Conservation (phyloP, 2,888 invertebrate genomes). For the Hyposoter didymator region DNA sequence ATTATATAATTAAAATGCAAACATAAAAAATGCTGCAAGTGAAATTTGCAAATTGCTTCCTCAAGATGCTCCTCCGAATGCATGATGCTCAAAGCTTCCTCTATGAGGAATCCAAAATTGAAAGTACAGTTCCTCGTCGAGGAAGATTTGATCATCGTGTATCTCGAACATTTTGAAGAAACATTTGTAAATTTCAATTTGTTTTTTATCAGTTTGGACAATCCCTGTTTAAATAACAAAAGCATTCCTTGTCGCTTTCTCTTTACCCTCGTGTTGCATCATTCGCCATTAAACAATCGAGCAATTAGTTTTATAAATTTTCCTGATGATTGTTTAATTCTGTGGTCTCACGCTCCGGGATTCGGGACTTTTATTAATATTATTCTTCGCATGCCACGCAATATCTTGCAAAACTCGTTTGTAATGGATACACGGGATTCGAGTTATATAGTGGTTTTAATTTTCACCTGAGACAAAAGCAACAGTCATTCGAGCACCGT, state of each 20-base stretch:
- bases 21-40: too few relatives aligned
- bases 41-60: too few relatives aligned
- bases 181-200: too few relatives aligned
- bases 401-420: slow-evolving; percentile 38
- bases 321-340: background rate
- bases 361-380: background rate
- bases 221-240: background rate
- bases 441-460: background rate
- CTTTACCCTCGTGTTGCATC: background rate
- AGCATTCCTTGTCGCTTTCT: background rate
- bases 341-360: slow-evolving; percentile 13
- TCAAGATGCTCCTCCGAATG: too few relatives aligned
- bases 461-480: slow-evolving; percentile 6
- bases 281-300: slow-evolving; percentile 1
- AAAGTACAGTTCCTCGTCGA: too few relatives aligned
- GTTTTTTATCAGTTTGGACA: background rate
- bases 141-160: too few relatives aligned
- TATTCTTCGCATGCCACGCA: background rate
- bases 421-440: slow-evolving; percentile 21
- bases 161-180: too few relatives aligned
- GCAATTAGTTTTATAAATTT: background rate
- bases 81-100: too few relatives aligned
- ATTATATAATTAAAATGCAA: too few relatives aligned
- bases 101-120: too few relatives aligned
- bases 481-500: slow-evolving; percentile 12